phyloP scores from a whole-genome alignment of 2,888 invertebrate species.

The Chrysodeixis includens region DNA sequence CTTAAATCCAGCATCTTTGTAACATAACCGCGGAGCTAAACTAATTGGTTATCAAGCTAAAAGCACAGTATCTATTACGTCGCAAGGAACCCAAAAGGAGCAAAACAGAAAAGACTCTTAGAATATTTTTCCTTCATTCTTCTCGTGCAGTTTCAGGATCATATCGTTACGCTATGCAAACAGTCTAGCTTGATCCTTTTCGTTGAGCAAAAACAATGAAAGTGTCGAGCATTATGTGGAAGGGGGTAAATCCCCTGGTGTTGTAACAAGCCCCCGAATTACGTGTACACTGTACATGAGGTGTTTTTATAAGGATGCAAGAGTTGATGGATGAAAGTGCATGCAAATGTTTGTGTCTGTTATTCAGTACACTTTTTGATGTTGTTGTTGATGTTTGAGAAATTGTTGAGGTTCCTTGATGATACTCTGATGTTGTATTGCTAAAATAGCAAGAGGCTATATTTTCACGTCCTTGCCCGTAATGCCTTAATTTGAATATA shows the following conservation, averaged over 20 bases:
- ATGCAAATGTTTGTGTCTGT: constrained; percentile 2
- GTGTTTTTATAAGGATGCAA: constrained; percentile 25
- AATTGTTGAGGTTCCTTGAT: no score
- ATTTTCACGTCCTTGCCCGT: background rate
- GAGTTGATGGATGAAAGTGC: constrained; percentile 8
- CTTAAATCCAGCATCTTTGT: background rate
- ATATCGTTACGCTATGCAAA: constrained; percentile 21
- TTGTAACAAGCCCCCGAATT: constrained; percentile 35
- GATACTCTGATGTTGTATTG: no score
- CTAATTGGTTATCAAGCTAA: constrained; percentile 37
- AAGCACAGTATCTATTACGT: constrained; percentile 28
- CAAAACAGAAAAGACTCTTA: background rate
- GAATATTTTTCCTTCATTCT: constrained; percentile 12
- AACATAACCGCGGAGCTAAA: constrained; percentile 12
- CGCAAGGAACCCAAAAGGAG: constrained; percentile 3
- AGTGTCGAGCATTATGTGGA: constrained; percentile 22
- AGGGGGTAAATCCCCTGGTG: constrained; percentile 21
- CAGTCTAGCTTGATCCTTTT: constrained; percentile 13
- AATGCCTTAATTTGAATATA: background rate
- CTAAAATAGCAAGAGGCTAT: no score
- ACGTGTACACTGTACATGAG: constrained; percentile 8
- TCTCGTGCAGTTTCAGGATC: constrained; percentile 17
- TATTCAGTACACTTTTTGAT: background rate
- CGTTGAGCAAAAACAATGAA: constrained; percentile 27
- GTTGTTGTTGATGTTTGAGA: background rate